Evolutionary conservation across 1,140 invertebrate genomes (phyloP).

Genomic region (Bombus superbus): DNA sequence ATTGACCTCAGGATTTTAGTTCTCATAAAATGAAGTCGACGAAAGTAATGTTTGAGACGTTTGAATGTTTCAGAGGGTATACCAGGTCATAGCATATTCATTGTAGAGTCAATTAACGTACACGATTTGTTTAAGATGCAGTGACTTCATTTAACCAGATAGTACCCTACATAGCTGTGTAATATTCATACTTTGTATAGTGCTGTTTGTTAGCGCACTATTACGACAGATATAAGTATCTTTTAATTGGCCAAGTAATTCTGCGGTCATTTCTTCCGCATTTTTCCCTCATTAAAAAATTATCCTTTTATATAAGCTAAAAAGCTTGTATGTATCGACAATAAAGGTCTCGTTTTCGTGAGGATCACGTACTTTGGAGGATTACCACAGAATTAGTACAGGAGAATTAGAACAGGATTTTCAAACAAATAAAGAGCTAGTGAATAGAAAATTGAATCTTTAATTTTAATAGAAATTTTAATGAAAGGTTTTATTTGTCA

Average conservation of each 20-base stretch:
- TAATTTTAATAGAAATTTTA: not conserved
- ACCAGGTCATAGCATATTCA: not conserved
- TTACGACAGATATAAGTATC: constrained; percentile 20
- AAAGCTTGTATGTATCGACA: constrained; percentile 40
- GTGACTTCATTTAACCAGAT: constrained; percentile 9
- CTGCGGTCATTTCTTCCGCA: not conserved
- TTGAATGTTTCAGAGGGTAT: not conserved
- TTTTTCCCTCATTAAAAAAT: constrained; percentile 21
- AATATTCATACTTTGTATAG: not conserved
- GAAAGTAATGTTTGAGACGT: not conserved
- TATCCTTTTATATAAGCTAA: constrained; percentile 14
- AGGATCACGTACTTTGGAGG: not conserved
- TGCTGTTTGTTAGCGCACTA: constrained; percentile 17
- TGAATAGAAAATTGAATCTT: not conserved
- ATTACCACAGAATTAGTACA: not conserved
- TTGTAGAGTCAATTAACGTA: not conserved
- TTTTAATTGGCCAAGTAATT: constrained; percentile 22
- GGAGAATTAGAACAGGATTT: constrained; percentile 3
- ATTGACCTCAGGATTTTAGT: constrained; percentile 9
- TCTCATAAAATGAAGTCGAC: constrained; percentile 1
- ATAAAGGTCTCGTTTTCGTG: constrained; percentile 29
- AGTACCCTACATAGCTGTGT: too few relatives aligned
- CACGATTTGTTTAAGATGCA: not conserved
- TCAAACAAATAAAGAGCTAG: not conserved
- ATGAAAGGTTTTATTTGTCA: not conserved